Evolutionary conservation across 2,797 vertebrate species (phyloP), one percentile per base, ranked within the genome.

Genomic region (Pseudochromis fuscus): DNA sequence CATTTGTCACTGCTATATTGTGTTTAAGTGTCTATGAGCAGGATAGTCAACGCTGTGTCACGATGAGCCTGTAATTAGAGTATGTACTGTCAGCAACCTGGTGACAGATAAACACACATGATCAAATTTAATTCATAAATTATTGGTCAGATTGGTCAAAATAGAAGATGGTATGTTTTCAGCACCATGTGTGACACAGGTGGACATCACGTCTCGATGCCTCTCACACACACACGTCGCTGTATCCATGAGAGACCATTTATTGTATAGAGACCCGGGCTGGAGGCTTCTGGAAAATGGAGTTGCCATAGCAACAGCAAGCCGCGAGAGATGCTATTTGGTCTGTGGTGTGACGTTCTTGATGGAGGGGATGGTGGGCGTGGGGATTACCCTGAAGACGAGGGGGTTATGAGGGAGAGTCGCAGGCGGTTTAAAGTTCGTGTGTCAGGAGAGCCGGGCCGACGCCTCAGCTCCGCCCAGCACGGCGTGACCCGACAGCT

Each of bases 251-350:
- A 87, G 86, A 89, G 87, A 88, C 83, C 72, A 65, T 90, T 91
- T 88, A 91, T 88, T 89, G 90, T 89, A 90, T 85, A 72, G 84
- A 88, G 89, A 92, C 86, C 84, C 38, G 49, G 88, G 84, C 87
- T 79, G 85, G 90, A 93, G 89, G 87, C 87, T 93, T 92, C 91
- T 92, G 90, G 90, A 93, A 93, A 91, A 93, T 53, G 75, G 82
- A 89, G 94, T 95, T 94, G 84, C 93, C 93, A 93, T 94, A 91
- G 94, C 89, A 94, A 95, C 94, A 94, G 92, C 85, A 90, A 92
- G 89, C 89, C 44, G 61, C 64, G 85, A 87, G 91, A 85, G 85
- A 90, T 91, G 91, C 87, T 88, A 61, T 87, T 89, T 83, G 92
- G 90, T 91, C 78, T 82, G 75, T 63, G 85, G 79, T 56, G 85